Percentiles rank a stretch among this genome's conserved stretches.
phyloP scores from a whole-genome alignment of 2,113 vertebrate species.

The Todiramphus saurophagus region DNA sequence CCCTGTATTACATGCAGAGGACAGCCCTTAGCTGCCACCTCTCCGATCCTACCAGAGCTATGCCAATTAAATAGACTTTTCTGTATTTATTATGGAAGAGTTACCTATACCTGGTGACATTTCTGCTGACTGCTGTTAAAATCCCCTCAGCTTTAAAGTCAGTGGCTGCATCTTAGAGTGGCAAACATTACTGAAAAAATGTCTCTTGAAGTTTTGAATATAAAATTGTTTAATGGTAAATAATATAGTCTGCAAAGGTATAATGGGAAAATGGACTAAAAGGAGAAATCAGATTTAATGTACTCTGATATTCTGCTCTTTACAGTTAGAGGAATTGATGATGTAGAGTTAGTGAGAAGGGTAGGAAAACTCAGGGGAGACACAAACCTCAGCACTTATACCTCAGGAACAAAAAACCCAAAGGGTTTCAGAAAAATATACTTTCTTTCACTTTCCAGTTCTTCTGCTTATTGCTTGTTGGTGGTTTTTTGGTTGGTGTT shows the following conservation, averaged over 20 bases:
- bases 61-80: slow-evolving; percentile 25
- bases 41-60: not conserved
- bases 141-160: not conserved
- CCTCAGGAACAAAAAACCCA: not conserved
- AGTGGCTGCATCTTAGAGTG: not conserved
- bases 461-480: not conserved
- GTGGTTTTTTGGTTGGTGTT: too few relatives aligned
- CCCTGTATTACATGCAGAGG: not conserved
- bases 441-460: not conserved
- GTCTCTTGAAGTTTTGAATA: not conserved
- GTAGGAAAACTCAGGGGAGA: not conserved
- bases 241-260: not conserved
- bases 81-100: slow-evolving; percentile 8
- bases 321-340: not conserved
- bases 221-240: not conserved
- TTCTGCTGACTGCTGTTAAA: slow-evolving; percentile 46
- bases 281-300: not conserved
- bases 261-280: not conserved
- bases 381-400: not conserved
- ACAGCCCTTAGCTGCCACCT: slow-evolving; percentile 23
- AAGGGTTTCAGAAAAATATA: not conserved
- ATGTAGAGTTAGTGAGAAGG: not conserved
- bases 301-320: not conserved
- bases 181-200: not conserved
- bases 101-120: not conserved